Percentiles rank a stretch among this genome's conserved stretches.
These are phyloP conservation scores for Atrina japonica DNA, from an alignment of 2,888 invertebrate genomes.

Conservation along the genomic window DNA sequence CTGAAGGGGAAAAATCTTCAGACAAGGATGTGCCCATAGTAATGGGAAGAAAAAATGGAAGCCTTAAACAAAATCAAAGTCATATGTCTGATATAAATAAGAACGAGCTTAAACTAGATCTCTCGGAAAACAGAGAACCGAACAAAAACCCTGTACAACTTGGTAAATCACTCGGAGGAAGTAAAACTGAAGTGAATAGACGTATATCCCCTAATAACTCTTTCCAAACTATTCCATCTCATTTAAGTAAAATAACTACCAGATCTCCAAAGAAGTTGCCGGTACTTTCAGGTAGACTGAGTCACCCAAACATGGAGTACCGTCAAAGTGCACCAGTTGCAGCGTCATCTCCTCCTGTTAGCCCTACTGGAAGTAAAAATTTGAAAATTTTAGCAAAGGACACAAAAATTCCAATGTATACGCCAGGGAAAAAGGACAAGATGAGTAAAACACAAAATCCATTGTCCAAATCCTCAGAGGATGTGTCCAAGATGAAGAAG, in stretches of 20 bases:
- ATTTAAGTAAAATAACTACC: neutral
- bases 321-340: constrained; percentile 19
- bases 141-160: neutral
- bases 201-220: neutral
- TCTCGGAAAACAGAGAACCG: neutral
- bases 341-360: constrained; percentile 36
- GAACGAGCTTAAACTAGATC: constrained; percentile 12
- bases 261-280: constrained; percentile 36
- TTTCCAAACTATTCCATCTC: neutral
- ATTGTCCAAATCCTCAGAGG: constrained; percentile 60
- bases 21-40: constrained; percentile 14
- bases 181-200: neutral
- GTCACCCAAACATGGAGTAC: constrained; percentile 39
- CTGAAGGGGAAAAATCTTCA: constrained; percentile 32
- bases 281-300: constrained; percentile 28
- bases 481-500: constrained; percentile 63
- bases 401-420: constrained; percentile 59
- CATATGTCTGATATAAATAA: constrained; percentile 8
- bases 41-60: constrained; percentile 2
- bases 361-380: constrained; percentile 32
- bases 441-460: constrained; percentile 32
- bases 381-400: constrained; percentile 45
- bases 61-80: constrained; percentile 4
- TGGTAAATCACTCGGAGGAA: too few relatives aligned
- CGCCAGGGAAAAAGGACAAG: constrained; percentile 46